phyloP scores from a whole-genome alignment of 2,888 invertebrate genomes.

The Xylophagus ater region DNA sequence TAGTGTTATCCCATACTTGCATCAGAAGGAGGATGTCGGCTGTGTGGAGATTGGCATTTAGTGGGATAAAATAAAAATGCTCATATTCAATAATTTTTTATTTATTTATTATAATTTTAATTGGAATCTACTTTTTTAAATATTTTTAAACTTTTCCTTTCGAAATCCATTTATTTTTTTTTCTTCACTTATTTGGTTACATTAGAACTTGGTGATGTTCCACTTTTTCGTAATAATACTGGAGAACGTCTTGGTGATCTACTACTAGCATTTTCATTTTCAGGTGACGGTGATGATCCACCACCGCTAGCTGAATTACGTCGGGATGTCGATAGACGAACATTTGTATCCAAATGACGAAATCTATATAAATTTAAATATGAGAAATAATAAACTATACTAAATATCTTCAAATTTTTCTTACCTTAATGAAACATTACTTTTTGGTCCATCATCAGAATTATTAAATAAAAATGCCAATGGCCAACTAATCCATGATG shows the following conservation, averaged over 20 bases:
- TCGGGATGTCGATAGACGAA: constrained; percentile 54
- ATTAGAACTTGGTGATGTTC: constrained; percentile 28
- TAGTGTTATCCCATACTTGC: too few relatives aligned
- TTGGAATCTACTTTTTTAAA: too few relatives aligned
- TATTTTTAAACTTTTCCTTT: too few relatives aligned
- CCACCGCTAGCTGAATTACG: constrained; percentile 51
- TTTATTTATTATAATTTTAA: too few relatives aligned
- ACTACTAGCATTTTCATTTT: constrained; percentile 37
- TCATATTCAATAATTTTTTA: too few relatives aligned
- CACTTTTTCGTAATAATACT: constrained; percentile 32
- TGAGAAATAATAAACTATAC: background rate
- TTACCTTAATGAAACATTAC: constrained; percentile 71
- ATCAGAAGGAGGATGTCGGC: too few relatives aligned
- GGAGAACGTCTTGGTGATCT: constrained; percentile 45
- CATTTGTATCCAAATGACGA: constrained; percentile 77
- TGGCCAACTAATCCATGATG: constrained; percentile 88
- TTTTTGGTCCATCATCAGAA: constrained; percentile 52
- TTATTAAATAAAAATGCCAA: constrained; percentile 78
- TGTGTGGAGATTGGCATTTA: too few relatives aligned
- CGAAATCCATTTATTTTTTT: constrained; percentile 20
- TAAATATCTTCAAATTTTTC: constrained; percentile 12
- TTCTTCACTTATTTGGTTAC: too few relatives aligned
- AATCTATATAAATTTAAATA: constrained; percentile 45
- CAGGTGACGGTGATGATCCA: constrained; percentile 58
- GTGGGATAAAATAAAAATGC: too few relatives aligned